phyloP scores from a whole-genome alignment of 1,140 invertebrate species.

The Drosophila kepulauana region DNA sequence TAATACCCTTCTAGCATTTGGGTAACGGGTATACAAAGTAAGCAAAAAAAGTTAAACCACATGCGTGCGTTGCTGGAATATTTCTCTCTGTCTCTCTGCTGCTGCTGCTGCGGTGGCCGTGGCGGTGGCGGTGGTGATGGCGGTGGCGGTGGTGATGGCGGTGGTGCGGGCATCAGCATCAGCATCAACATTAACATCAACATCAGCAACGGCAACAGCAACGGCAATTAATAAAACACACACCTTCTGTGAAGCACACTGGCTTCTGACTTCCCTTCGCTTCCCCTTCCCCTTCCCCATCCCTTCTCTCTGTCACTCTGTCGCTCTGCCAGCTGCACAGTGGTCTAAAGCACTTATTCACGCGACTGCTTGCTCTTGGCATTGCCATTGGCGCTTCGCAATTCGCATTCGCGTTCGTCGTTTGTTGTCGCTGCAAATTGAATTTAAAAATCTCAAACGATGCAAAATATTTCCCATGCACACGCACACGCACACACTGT shows the following conservation, averaged over 20 bases:
- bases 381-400: slow-evolving; percentile 28
- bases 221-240: slow-evolving; percentile 81
- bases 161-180: slow-evolving; percentile 22
- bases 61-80: slow-evolving; percentile 76
- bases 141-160: slow-evolving; percentile 54
- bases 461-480: slow-evolving; percentile 73
- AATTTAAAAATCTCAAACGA: slow-evolving; percentile 75
- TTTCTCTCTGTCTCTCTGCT: slow-evolving; percentile 54
- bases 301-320: neutral
- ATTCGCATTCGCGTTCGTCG: neutral
- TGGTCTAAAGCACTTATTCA: slow-evolving; percentile 78
- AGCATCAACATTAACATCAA: slow-evolving; percentile 7
- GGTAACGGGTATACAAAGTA: too few species aligned
- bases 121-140: slow-evolving; percentile 59
- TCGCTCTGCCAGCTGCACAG: slow-evolving; percentile 58
- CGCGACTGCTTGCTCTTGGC: slow-evolving; percentile 47
- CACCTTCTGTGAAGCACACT: slow-evolving; percentile 67
- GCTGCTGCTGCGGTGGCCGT: neutral
- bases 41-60: slow-evolving; percentile 41
- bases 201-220: slow-evolving; percentile 36
- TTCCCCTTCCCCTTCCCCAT: neutral
- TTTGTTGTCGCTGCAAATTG: slow-evolving; percentile 52
- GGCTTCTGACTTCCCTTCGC: neutral
- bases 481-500: slow-evolving; percentile 39
- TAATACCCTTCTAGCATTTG: too few species aligned